Conservation (phyloP, 1,140 invertebrate genomes). For the Hycleus phaleratus region DNA sequence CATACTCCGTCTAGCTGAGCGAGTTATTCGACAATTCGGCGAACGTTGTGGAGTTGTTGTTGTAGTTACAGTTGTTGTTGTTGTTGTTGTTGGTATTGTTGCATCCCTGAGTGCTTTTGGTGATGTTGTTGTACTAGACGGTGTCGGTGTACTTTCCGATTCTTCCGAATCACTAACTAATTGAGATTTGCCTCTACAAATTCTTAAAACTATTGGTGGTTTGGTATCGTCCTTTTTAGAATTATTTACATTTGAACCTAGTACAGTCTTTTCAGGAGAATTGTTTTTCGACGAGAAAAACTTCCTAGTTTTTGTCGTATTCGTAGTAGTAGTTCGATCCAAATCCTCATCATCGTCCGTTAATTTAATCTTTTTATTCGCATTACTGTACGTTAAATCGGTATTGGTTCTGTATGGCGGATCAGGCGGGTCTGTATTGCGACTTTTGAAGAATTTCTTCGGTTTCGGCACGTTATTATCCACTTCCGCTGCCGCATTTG, state of each 20-base stretch:
- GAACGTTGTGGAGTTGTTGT: conserved; percentile 8
- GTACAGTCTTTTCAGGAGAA: conserved; percentile 34
- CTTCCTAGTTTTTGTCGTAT: conserved; percentile 24
- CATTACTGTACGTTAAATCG: conserved; percentile 24
- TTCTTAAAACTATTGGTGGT: conserved; percentile 59
- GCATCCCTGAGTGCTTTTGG: conserved; percentile 30
- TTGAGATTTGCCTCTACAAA: conserved; percentile 56
- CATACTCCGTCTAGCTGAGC: conserved; percentile 36
- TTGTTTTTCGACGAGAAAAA: conserved; percentile 37
- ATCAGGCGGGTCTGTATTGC: conserved; percentile 55
- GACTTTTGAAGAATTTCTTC: conserved; percentile 86
- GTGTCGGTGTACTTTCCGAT: conserved; percentile 36
- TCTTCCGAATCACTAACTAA: conserved; percentile 43
- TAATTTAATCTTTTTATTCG: conserved; percentile 11
- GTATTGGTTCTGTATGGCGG: conserved; percentile 26
- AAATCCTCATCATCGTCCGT: background rate
- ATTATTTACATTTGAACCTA: conserved; percentile 37
- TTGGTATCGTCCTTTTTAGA: conserved; percentile 45
- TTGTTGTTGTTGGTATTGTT: background rate
- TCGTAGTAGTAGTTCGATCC: background rate
- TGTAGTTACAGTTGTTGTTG: background rate
- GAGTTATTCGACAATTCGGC: conserved; percentile 29
- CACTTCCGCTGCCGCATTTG: conserved; percentile 8
- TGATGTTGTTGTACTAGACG: conserved; percentile 31
- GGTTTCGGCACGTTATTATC: conserved; percentile 50